Evolutionary conservation across 2,113 vertebrate species (phyloP), one percentile per base, ranked within the genome.

Genomic region (Cebus imitator): DNA sequence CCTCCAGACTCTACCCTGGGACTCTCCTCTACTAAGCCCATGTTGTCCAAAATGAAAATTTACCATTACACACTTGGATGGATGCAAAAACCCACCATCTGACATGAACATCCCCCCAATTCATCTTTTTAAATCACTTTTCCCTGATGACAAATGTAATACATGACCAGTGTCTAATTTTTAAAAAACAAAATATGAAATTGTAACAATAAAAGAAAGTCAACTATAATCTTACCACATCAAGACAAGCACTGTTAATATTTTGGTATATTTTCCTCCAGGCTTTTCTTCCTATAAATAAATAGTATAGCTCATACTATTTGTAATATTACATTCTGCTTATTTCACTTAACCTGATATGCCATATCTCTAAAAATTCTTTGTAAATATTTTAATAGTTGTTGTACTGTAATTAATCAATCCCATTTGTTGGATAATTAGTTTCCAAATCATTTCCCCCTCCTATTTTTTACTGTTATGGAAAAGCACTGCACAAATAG

Each of bases 241-340:
- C 3, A 0, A 73, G 50, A 80, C 7, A 87, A 90, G 4, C 37
- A 72, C 73, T 86, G 13, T 79, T 80, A 86, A 27, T 64, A 55
- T 95, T 94, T 92, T 40, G 40, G 58, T 88, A 40, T 73, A 83
- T 91, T 80, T 82, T 80, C 87, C 35, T 96, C 30, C 20, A 52
- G 37, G 58, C 40, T 78, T 96, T 90, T 75, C 13, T 61, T 37
- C 72, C 87, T 90, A 94, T 76, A 95, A 94, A 94, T 76, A 94
- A 58, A 81, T 23, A 73, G 16, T 45, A 40, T 43, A 91, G 80
- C 68, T 93, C 35, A 79, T 61, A 79, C 32, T 83, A 52, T 86
- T 70, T 70, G 43, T 76, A 79, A 87, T 61, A 93, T 9, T 84
- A 12, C 72, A 78, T 75, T 86, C 40, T 94, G 82, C 52, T 96